These are phyloP conservation scores for Bombus fervidus DNA, from an alignment of 1,140 invertebrate species.

Conservation along the genomic window DNA sequence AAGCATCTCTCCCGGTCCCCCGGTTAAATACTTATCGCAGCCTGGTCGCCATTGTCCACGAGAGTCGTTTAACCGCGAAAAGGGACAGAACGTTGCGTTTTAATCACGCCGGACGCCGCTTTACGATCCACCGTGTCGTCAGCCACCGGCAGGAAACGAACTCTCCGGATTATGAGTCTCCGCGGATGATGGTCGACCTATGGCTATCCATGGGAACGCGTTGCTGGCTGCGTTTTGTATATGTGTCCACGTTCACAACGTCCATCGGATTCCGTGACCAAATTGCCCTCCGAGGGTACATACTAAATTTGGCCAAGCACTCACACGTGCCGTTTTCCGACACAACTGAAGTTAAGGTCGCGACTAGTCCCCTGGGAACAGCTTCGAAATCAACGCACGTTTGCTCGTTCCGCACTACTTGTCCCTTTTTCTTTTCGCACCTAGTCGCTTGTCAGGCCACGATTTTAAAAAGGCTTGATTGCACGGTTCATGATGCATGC, in stretches of 20 bases:
- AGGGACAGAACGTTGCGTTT: constrained; percentile 41
- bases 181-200: constrained; percentile 18
- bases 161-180: constrained; percentile 47
- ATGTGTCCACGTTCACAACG: background rate
- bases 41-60: constrained; percentile 20
- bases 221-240: background rate
- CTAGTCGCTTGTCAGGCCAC: constrained; percentile 23
- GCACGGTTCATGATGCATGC: constrained; percentile 56
- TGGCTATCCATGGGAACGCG: constrained; percentile 12
- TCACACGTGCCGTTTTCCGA: background rate
- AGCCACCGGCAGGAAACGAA: background rate
- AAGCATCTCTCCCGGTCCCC: constrained; percentile 9
- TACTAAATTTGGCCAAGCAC: constrained; percentile 40
- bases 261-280: background rate
- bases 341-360: constrained; percentile 24
- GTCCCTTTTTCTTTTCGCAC: background rate
- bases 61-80: constrained; percentile 20
- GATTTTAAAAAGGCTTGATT: constrained; percentile 68
- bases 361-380: background rate
- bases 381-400: constrained; percentile 35
- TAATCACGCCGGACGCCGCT: constrained; percentile 52
- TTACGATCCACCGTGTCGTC: constrained; percentile 35
- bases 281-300: constrained; percentile 34
- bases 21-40: constrained; percentile 56
- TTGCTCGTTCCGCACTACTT: constrained; percentile 15